Evolutionary conservation across 2,113 vertebrate species (phyloP).

Genomic region (Phasianus colchicus): DNA sequence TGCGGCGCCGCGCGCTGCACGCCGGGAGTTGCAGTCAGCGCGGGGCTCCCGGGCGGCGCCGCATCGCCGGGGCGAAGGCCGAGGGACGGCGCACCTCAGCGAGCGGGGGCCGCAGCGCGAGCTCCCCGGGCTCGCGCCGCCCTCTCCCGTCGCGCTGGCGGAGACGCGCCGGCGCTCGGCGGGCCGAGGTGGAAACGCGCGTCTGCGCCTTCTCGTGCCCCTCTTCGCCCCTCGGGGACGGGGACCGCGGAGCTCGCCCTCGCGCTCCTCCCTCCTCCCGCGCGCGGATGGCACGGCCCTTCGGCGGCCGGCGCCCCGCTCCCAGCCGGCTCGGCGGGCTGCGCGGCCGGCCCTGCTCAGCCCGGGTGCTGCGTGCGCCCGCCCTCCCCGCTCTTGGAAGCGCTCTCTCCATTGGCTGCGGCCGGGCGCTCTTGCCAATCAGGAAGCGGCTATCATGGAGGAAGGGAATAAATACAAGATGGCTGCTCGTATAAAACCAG

Average conservation of each 20-base stretch:
- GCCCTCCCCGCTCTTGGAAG: constrained; percentile 56
- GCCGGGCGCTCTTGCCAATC: constrained; percentile 83
- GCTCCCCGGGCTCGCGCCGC: neutral
- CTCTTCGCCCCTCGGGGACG: rapidly evolving
- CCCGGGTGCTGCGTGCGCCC: neutral
- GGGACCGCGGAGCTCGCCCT: rapidly evolving
- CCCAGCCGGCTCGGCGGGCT: neutral
- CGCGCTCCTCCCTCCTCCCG: rapidly evolving
- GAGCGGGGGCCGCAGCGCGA: rapidly evolving
- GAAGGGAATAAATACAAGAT: constrained; percentile 99
- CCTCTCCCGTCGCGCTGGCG: rapidly evolving
- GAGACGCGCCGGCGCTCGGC: rapidly evolving
- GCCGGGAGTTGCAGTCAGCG: constrained; percentile 37
- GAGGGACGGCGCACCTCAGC: neutral
- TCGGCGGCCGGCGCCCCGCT: neutral
- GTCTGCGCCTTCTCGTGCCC: rapidly evolving
- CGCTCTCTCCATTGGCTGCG: constrained; percentile 79
- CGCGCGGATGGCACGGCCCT: neutral
- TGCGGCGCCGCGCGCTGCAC: neutral
- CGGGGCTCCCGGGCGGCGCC: neutral
- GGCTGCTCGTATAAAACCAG: constrained; percentile 98
- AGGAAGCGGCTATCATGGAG: constrained; percentile 86
- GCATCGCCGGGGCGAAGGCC: neutral
- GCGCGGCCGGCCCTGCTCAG: constrained; percentile 32
- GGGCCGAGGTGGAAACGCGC: rapidly evolving